phyloP scores from a whole-genome alignment of 2,113 vertebrate species.

The Grantiella picta region DNA sequence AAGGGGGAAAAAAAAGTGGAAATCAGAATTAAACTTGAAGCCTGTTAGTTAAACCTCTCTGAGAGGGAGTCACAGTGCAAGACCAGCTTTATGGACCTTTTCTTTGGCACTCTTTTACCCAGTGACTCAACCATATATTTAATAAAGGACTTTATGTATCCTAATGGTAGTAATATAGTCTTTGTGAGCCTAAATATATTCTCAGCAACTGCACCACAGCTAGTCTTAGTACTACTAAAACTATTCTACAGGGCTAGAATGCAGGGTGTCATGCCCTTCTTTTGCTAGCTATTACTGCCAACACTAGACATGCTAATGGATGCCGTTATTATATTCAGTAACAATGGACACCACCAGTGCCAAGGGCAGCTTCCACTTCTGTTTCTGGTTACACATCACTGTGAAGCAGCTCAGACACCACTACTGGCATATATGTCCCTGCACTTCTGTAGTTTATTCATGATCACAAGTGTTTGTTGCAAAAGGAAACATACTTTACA shows the following conservation, averaged over 20 bases:
- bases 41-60: not conserved
- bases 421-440: not conserved
- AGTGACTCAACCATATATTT: not conserved
- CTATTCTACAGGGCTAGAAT: not conserved
- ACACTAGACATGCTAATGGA: not conserved
- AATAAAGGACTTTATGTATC: not conserved
- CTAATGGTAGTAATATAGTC: not conserved
- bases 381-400: not conserved
- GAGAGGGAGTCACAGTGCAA: not conserved
- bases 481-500: not conserved
- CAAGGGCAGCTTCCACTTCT: not conserved
- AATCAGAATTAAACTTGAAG: not conserved
- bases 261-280: not conserved
- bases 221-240: not conserved
- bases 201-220: not conserved
- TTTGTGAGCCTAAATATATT: not conserved
- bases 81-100: not conserved
- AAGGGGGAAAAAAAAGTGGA: not conserved
- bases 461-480: not conserved
- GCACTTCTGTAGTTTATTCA: not conserved
- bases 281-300: not conserved
- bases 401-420: not conserved
- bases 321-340: not conserved
- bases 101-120: not conserved
- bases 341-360: not conserved